phyloP scores from a whole-genome alignment of 1,140 invertebrate species.

The Apis cerana region DNA sequence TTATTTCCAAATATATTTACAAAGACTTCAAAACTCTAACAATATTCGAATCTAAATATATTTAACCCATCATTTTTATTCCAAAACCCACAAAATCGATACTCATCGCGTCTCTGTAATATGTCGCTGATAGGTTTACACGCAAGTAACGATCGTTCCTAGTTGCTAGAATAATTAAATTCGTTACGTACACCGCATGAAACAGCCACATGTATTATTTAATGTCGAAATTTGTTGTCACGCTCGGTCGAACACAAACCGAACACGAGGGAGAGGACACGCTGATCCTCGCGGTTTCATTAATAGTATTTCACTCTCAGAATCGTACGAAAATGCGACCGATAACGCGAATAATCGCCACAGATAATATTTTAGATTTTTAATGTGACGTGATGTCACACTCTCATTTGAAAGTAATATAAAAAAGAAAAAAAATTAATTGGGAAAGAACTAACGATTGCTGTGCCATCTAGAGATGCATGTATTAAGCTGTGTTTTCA shows the following conservation, averaged over 20 bases:
- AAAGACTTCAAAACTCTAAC: too few relatives aligned
- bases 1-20: too few relatives aligned
- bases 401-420: too few relatives aligned
- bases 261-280: neutral
- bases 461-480: too few relatives aligned
- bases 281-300: constrained; percentile 26
- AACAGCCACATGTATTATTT: constrained; percentile 30
- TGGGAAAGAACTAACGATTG: too few relatives aligned
- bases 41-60: too few relatives aligned
- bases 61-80: too few relatives aligned
- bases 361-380: neutral
- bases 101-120: too few relatives aligned
- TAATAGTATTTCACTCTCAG: constrained; percentile 43
- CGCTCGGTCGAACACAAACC: neutral
- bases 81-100: too few relatives aligned
- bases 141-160: neutral
- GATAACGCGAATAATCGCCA: constrained; percentile 20
- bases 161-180: constrained; percentile 15
- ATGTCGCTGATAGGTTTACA: neutral
- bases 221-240: constrained; percentile 31
- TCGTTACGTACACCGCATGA: neutral
- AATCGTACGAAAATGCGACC: constrained; percentile 33
- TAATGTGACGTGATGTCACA: too few relatives aligned
- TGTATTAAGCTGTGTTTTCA: too few relatives aligned
- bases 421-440: too few relatives aligned